These are phyloP conservation scores for Pterostichus niger DNA, from an alignment of 2,888 invertebrate genomes.

Conservation along the genomic window DNA sequence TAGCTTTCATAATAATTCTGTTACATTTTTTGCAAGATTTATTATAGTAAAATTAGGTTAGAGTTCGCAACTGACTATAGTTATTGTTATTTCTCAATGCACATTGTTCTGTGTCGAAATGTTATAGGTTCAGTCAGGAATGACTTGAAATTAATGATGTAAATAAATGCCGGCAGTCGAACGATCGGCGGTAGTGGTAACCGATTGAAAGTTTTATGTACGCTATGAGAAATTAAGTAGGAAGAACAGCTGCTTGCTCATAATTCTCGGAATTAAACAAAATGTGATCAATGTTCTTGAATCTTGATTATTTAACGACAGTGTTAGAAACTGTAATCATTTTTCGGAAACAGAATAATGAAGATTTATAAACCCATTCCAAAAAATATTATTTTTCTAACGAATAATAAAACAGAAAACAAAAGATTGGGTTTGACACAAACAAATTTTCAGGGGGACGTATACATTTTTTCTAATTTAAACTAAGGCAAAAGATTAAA, in stretches of 20 bases:
- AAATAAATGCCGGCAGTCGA: not conserved
- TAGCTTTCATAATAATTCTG: conserved; percentile 5
- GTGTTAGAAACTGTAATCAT: conserved; percentile 24
- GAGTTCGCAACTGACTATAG: not conserved
- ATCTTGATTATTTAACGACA: conserved; percentile 19
- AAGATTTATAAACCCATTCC: too few species aligned
- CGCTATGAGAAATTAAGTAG: conserved; percentile 30
- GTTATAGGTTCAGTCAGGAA: conserved; percentile 10
- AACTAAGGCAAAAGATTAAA: too few species aligned
- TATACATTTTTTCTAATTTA: too few species aligned
- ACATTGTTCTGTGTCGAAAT: conserved; percentile 40
- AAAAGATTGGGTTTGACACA: too few species aligned
- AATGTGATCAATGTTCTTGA: conserved; percentile 30
- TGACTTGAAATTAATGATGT: conserved; percentile 45
- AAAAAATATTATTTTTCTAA: too few species aligned
- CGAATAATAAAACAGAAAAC: too few species aligned
- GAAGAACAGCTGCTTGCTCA: conserved; percentile 30
- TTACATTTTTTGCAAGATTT: not conserved
- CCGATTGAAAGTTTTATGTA: conserved; percentile 27
- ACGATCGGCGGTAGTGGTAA: not conserved
- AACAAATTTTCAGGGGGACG: too few species aligned
- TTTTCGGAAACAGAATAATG: not conserved
- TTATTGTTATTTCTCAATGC: conserved; percentile 41
- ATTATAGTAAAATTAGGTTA: conserved; percentile 30
- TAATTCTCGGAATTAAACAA: conserved; percentile 24